phyloP scores from a whole-genome alignment of 2,797 vertebrate genomes.

The Eurystomus glaucurus region DNA sequence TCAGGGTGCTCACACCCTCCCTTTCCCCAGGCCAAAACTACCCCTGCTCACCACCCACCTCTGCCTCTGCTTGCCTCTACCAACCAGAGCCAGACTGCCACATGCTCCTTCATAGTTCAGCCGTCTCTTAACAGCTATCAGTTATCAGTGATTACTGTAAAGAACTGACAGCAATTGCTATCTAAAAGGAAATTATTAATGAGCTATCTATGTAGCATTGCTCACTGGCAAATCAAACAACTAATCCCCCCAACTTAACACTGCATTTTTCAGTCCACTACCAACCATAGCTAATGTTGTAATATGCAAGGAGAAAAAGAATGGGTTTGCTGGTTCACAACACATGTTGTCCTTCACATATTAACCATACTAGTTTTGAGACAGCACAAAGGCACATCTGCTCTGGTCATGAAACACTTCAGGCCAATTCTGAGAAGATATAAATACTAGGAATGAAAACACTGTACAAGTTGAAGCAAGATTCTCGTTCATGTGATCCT shows the following conservation, averaged over 20 bases:
- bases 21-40: accelerated
- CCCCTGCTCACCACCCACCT: background rate
- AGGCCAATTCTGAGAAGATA: background rate
- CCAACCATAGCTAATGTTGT: background rate
- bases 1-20: background rate
- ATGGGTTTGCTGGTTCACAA: background rate
- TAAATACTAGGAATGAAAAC: background rate
- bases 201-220: background rate
- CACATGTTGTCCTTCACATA: background rate
- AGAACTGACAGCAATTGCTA: background rate
- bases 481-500: background rate
- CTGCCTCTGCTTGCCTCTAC: background rate
- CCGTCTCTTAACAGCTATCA: background rate
- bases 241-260: background rate
- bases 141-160: accelerated
- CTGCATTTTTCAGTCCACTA: background rate
- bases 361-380: background rate
- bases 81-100: background rate
- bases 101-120: accelerated
- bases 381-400: background rate
- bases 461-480: background rate
- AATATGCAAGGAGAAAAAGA: background rate
- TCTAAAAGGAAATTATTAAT: background rate
- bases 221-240: background rate
- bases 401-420: background rate